Base-by-base conservation (phyloP, 2,797 vertebrate genomes). In the Pangasius djambal region DNA sequence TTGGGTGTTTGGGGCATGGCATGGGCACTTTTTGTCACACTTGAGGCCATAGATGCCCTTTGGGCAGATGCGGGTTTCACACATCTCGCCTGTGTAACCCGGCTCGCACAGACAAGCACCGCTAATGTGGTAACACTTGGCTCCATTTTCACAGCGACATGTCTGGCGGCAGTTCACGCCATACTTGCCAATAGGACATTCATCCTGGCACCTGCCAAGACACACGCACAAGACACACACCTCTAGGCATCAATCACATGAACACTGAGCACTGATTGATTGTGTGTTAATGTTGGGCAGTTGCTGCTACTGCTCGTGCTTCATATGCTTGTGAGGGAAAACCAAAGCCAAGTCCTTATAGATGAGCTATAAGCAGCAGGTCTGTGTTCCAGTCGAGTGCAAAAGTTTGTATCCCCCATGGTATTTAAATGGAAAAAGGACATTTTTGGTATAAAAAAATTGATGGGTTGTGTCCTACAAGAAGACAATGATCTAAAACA, bases 41-140 rank as follows among this genome's bases (percentile, higher is more conserved):
- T 92, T 97, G 86, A 97, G 96, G 88, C 98, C 97, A 0, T 99
- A 99, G 85, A 94, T 89, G 2, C 96, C 96, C 12, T 98, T 96
- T 0, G 96, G 93, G 90, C 98, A 99, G 70, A 98, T 94, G n/a
- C 98, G 96, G 0, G 95, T 94, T 87, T 98, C 97, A 2, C 98
- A 99, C 34, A 31, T 94, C 84, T 96, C 95, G 0, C 98, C 98
- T 0, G 96, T 96, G 93, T 96, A 99, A 10, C 98, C 98, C 0
- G 96, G 95, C 91, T 99, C 97, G 34, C 98, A 99, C 74, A 97
- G 91, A 90, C 98, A 99, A 0, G 95, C 92, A 0, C 98, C 98
- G 0, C 95, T 98, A 92, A 97, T 96, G 22, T 98, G 98, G 93
- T 97, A 97, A 83, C 98, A 99, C 87, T 97, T 96, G 28, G 96